A percentile compares a stretch with the other conserved stretches of the same genome.
These are phyloP conservation scores for Corydoras maculifer DNA, from an alignment of 2,113 vertebrate species.

Conservation along the genomic window DNA sequence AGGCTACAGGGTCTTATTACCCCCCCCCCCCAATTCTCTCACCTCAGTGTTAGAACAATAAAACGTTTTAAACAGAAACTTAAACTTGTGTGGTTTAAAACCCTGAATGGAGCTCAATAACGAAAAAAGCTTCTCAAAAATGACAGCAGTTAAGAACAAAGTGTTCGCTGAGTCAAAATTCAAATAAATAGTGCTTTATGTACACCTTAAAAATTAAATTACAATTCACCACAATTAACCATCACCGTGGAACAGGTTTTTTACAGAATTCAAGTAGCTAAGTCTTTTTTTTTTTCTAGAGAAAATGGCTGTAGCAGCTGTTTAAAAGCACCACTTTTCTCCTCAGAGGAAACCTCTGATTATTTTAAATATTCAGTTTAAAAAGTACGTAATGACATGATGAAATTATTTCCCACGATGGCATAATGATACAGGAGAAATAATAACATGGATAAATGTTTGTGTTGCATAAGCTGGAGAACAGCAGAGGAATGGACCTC, in stretches of 20 bases:
- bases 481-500: conserved; percentile 1
- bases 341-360: background rate
- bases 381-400: conserved; percentile 7
- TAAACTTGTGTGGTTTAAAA: background rate
- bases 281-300: conserved; percentile 1
- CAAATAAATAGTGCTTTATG: conserved; percentile 11
- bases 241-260: background rate
- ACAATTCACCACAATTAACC: conserved; percentile 24
- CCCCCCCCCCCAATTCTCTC: too few relatives aligned
- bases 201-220: conserved; percentile 10
- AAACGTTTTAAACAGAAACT: background rate
- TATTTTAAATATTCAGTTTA: conserved; percentile 9
- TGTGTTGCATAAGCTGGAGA: background rate
- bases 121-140: background rate
- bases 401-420: too few relatives aligned
- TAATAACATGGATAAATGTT: background rate
- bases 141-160: conserved; percentile 8
- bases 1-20: background rate
- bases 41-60: background rate
- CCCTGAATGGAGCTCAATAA: background rate
- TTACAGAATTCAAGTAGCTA: conserved; percentile 13
- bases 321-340: conserved; percentile 37
- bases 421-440: background rate
- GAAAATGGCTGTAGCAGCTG: conserved; percentile 40
- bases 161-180: background rate